These are phyloP conservation scores for Thripadectes ignobilis DNA, from an alignment of 2,797 vertebrate species.

Conservation along the genomic window DNA sequence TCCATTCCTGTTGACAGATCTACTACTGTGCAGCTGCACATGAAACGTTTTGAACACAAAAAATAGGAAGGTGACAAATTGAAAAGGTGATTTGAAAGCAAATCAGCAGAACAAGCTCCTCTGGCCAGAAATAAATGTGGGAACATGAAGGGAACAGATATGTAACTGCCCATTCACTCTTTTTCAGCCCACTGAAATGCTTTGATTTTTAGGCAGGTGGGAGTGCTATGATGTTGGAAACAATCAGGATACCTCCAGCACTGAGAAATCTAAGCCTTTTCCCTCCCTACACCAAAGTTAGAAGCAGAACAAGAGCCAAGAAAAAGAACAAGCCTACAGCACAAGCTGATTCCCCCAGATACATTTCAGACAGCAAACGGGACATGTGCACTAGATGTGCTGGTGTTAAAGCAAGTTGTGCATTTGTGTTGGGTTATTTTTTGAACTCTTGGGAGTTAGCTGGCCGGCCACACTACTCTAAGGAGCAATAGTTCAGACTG, in stretches of 20 bases:
- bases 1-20: not conserved
- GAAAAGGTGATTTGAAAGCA: not conserved
- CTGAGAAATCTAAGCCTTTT: not conserved
- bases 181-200: not conserved
- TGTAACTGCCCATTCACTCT: not conserved
- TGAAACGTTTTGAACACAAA: not conserved
- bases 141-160: not conserved
- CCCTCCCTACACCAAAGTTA: not conserved
- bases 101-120: not conserved
- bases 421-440: slow-evolving; percentile 60
- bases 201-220: not conserved
- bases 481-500: slow-evolving; percentile 49
- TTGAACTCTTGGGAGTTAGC: slow-evolving; percentile 50
- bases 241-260: not conserved
- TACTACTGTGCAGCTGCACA: not conserved
- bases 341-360: not conserved
- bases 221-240: not conserved
- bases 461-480: slow-evolving; percentile 36
- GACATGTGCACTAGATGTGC: not conserved
- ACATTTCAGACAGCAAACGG: not conserved
- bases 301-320: slow-evolving; percentile 15
- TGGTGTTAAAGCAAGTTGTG: not conserved
- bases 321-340: slow-evolving; percentile 4
- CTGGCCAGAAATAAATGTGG: not conserved
- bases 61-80: not conserved